phyloP scores from a whole-genome alignment of 2,888 invertebrate genomes.

The Brachypterus glaber region DNA sequence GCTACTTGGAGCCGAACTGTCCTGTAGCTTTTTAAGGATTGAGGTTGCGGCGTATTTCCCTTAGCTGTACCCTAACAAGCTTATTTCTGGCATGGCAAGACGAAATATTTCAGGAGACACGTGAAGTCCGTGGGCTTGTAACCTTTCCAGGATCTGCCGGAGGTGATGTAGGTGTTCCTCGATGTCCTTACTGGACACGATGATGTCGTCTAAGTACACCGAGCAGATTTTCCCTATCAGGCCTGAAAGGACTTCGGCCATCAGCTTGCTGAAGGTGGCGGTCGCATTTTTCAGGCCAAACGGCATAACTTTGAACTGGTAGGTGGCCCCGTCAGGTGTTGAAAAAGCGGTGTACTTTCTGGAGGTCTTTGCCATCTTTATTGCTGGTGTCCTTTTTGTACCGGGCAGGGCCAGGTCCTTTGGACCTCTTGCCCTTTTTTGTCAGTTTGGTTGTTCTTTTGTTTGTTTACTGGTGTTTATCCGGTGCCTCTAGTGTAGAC shows the following conservation, averaged over 20 bases:
- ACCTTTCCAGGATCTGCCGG: constrained; percentile 15
- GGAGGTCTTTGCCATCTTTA: constrained; percentile 1
- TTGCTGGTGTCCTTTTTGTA: too few relatives aligned
- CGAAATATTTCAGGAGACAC: constrained; percentile 15
- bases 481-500: too few relatives aligned
- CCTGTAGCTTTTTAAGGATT: constrained; percentile 11
- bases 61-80: constrained; percentile 16
- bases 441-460: too few relatives aligned
- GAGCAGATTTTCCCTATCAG: constrained; percentile 12
- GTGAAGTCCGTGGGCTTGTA: constrained; percentile 15
- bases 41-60: constrained; percentile 12
- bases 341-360: constrained; percentile 9
- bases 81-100: constrained; percentile 11
- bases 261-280: constrained; percentile 7
- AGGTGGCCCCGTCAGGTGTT: too few relatives aligned
- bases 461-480: too few relatives aligned
- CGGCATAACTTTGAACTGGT: too few relatives aligned
- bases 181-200: constrained; percentile 14
- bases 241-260: constrained; percentile 7
- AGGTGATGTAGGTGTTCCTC: constrained; percentile 20
- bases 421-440: too few relatives aligned
- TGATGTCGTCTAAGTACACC: constrained; percentile 28
- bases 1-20: constrained; percentile 8
- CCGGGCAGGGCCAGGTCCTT: too few relatives aligned
- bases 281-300: too few relatives aligned